Evolutionary conservation across 2,113 vertebrate genomes (phyloP), one percentile per base, ranked within the genome.

Genomic region (Chaetorhynchus papuensis): DNA sequence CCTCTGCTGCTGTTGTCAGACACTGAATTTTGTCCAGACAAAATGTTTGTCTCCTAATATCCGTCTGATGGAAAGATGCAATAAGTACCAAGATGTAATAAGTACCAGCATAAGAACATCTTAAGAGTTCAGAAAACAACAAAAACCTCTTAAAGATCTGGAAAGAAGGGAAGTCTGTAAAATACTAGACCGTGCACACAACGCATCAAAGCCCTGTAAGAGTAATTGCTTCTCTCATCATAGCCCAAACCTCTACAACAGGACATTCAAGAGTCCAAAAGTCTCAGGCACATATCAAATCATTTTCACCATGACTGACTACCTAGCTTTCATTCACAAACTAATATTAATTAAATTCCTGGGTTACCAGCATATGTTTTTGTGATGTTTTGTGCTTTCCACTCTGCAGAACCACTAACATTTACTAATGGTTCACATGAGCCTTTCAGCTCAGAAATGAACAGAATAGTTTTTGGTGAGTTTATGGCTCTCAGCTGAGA

Each of bases 181-280:
- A 84, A 90, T 7, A 23, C 21, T 13, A 61, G 30, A 66, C 12
- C 21, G 59, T 14, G 24, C 3, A 3, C 17, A 50, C 2, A 2
- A 50, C 0, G 2, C 31, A 68, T 11, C 9, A 5, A 83, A 92
- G 35, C 4, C 24, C 61, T 52, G 2, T 0, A 50, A 31, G 39
- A 72, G 18, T 19, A 81, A 80, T 18, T 83, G 42, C 33, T 86
- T 50, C 26, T 71, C 53, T 69, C 63, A 44, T 27, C 41, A 41
- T 3, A 15, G 42, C 39, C 28, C 27, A 27, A 50, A 74, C 5
- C 13, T 33, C 50, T 45, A 39, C 59, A 65, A 33, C 0, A 54
- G 30, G 24, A 63, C 9, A 39, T 28, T 39, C 13, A 45, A 57
- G 54, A 92, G 31, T 52, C 56, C 30, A 59, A 26, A 81, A 49